phyloP scores from a whole-genome alignment of 2,888 invertebrate genomes.

The Eilema sororculum region DNA sequence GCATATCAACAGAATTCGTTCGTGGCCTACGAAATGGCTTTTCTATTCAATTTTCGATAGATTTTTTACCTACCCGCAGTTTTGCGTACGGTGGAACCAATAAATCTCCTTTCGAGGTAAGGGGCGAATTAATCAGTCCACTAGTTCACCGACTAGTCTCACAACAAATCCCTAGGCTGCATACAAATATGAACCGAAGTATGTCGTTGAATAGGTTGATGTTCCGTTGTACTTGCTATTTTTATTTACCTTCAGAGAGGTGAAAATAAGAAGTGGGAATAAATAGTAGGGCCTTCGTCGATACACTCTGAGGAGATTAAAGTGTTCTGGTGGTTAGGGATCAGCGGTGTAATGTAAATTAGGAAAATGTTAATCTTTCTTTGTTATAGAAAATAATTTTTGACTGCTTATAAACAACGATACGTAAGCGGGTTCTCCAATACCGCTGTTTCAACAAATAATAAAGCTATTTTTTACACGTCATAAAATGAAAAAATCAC shows the following conservation, averaged over 20 bases:
- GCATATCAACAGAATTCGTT: slow-evolving; percentile 78
- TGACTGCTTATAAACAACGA: slow-evolving; percentile 29
- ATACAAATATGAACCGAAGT: slow-evolving; percentile 64
- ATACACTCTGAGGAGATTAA: slow-evolving; percentile 85
- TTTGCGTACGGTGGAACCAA: slow-evolving; percentile 86
- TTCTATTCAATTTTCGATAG: slow-evolving; percentile 87
- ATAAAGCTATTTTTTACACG: slow-evolving; percentile 67
- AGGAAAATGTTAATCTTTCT: slow-evolving; percentile 66
- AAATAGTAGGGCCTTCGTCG: slow-evolving; percentile 80
- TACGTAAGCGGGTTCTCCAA: slow-evolving; percentile 35
- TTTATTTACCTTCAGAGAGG: slow-evolving; percentile 80
- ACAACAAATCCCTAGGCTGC: slow-evolving; percentile 56
- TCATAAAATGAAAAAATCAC: slow-evolving; percentile 70
- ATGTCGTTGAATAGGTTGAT: slow-evolving; percentile 56
- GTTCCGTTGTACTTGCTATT: slow-evolving; percentile 52
- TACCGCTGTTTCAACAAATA: slow-evolving; percentile 52
- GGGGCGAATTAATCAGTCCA: slow-evolving; percentile 86
- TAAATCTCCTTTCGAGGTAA: slow-evolving; percentile 86
- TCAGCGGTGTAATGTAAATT: slow-evolving; percentile 76
- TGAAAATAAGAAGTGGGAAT: slow-evolving; percentile 85
- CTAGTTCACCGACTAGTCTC: slow-evolving; percentile 76
- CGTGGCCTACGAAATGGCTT: slow-evolving; percentile 81
- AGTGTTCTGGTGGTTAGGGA: slow-evolving; percentile 71
- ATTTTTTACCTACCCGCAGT: slow-evolving; percentile 86
- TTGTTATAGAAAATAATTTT: slow-evolving; percentile 56